A percentile compares a stretch with the other conserved stretches of the same genome.
These are phyloP conservation scores for Aphidius ervi DNA, from an alignment of 1,140 invertebrate species.

Conservation along the genomic window DNA sequence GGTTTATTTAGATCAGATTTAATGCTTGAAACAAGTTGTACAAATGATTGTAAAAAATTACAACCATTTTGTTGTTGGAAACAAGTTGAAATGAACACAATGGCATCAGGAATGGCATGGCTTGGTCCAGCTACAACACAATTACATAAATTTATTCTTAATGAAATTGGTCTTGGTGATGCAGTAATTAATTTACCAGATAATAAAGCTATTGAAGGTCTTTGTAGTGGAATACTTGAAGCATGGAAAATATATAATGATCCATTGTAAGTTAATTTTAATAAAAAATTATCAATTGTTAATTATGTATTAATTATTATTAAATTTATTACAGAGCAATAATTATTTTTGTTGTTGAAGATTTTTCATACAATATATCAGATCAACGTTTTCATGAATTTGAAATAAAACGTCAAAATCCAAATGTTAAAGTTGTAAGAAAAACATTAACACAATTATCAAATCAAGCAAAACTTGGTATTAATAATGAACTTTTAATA, in stretches of 20 bases:
- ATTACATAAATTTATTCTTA: slow-evolving; percentile 34
- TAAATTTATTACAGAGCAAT: slow-evolving; percentile 51
- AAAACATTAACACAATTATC: slow-evolving; percentile 64
- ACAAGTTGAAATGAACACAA: slow-evolving; percentile 74
- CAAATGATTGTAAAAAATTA: slow-evolving; percentile 46
- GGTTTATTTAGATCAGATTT: slow-evolving; percentile 70
- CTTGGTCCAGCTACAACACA: slow-evolving; percentile 67
- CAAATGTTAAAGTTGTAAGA: slow-evolving; percentile 66
- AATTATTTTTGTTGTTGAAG: slow-evolving; percentile 84
- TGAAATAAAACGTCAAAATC: slow-evolving; percentile 66
- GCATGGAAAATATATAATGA: slow-evolving; percentile 72
- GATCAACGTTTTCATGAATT: slow-evolving; percentile 89
- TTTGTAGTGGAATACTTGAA: slow-evolving; percentile 69
- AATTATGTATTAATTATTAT: neutral
- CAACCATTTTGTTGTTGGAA: slow-evolving; percentile 72
- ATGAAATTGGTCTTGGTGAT: slow-evolving; percentile 54
- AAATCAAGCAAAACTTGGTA: slow-evolving; percentile 52
- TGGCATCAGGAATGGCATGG: slow-evolving; percentile 73
- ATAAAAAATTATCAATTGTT: neutral
- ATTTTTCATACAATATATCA: slow-evolving; percentile 79
- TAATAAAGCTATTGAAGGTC: slow-evolving; percentile 66
- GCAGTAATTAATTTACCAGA: slow-evolving; percentile 63
- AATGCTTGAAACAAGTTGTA: slow-evolving; percentile 59
- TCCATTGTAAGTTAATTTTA: slow-evolving; percentile 36
- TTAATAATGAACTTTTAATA: slow-evolving; percentile 58